Evolutionary conservation across 2,797 vertebrate genomes (phyloP).

Genomic region (Hirundo rustica): DNA sequence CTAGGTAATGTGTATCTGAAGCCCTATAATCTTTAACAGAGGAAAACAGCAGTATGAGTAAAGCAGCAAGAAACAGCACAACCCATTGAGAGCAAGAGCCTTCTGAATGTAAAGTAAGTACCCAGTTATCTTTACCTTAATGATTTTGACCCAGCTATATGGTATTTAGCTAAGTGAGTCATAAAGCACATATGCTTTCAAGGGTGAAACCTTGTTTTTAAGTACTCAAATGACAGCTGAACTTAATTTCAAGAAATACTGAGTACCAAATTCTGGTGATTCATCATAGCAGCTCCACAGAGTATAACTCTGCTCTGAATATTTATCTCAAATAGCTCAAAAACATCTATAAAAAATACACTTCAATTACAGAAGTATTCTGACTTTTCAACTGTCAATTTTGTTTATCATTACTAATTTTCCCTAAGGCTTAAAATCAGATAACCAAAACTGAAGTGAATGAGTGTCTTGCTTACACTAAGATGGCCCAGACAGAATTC

Average conservation of each 20-base stretch:
- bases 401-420: neutral
- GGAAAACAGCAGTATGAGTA: neutral
- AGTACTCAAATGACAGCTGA: neutral
- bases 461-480: neutral
- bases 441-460: neutral
- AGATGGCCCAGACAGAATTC: neutral
- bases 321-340: neutral
- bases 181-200: neutral
- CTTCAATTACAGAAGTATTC: neutral
- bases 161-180: neutral
- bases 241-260: neutral
- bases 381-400: neutral
- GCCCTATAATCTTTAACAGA: slow-evolving; percentile 21
- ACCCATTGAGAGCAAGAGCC: neutral
- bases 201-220: neutral
- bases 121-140: neutral
- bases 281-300: neutral
- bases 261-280: neutral
- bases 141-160: neutral
- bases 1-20: neutral
- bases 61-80: neutral
- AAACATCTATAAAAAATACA: neutral
- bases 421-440: neutral
- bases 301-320: neutral
- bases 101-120: slow-evolving; percentile 37